Evolutionary conservation across 2,113 vertebrate species (phyloP), one percentile per base, ranked within the genome.

Genomic region (Limanda limanda): DNA sequence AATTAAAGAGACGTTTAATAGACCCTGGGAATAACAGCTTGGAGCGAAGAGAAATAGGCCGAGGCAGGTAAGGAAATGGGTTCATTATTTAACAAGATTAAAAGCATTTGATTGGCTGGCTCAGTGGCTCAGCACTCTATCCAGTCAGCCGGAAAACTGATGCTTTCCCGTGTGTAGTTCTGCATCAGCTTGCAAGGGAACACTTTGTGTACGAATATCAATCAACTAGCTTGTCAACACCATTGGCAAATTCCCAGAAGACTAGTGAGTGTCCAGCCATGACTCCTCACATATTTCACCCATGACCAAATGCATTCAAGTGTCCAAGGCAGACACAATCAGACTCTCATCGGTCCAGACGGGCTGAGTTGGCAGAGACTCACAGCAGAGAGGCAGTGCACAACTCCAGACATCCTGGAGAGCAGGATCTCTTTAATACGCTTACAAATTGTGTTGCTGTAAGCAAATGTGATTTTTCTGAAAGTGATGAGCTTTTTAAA

Each of bases 281-380:
- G 42, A 57, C 56, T n/a, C 17, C 20, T 68, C 20, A 21, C 17
- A 63, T 27, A 64, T 54, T 42, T 59, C 27, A 35, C 10, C 47
- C 55, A 55, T 66, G 52, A 52, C 10, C 55, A 18, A 67, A 47
- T 17, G 24, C 25, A 12, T 65, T 57, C 21, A 66, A 5, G 11
- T 24, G 15, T 66, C 55, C 45, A 21, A 61, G 67, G 63, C 51
- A 31, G 10, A 31, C 55, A 52, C 62, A 37, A 48, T 67, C 15
- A 76, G 61, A 17, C 35, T 27, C 51, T 76, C 74, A 23, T 6
- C 64, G 64, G 69, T 69, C 13, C 51, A 57, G 70, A 63, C 17
- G 37, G 48, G 66, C n/a, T 47, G 58, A 25, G 51, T 2, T 69
- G 61, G 57, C 55, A 56, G 21, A 61, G 11, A 13, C 6, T 59